Evolutionary conservation across 2,113 vertebrate genomes (phyloP).

Genomic region (Mesocricetus auratus): DNA sequence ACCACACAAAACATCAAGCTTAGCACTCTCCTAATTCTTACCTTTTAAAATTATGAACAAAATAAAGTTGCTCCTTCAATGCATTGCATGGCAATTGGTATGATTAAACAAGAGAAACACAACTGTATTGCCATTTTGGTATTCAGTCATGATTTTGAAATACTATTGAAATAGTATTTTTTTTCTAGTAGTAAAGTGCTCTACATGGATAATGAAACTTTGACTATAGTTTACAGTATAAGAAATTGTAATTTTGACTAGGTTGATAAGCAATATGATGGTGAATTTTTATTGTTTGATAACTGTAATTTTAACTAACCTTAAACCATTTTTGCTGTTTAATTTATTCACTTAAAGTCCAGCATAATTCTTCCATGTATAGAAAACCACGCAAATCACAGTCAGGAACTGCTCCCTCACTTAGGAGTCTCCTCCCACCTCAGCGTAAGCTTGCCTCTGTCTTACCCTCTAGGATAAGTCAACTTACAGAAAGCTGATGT

Average conservation of each 20-base stretch:
- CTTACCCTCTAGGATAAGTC: neutral
- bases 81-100: neutral
- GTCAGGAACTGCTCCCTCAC: neutral
- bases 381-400: neutral
- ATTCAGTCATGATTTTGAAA: conserved; percentile 11
- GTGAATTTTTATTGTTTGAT: neutral
- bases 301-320: neutral
- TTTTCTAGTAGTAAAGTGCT: conserved; percentile 16
- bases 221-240: conserved; percentile 11
- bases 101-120: neutral
- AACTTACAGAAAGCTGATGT: neutral
- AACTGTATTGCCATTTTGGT: neutral
- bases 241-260: neutral
- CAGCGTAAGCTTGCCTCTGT: neutral
- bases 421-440: neutral
- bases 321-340: neutral
- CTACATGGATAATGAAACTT: neutral
- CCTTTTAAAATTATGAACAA: neutral
- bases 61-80: neutral
- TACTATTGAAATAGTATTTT: neutral
- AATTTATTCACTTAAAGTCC: neutral
- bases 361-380: neutral
- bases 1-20: neutral
- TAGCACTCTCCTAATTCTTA: neutral
- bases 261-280: neutral